phyloP scores from a whole-genome alignment of 2,888 invertebrate species.

The Erynnis tages region DNA sequence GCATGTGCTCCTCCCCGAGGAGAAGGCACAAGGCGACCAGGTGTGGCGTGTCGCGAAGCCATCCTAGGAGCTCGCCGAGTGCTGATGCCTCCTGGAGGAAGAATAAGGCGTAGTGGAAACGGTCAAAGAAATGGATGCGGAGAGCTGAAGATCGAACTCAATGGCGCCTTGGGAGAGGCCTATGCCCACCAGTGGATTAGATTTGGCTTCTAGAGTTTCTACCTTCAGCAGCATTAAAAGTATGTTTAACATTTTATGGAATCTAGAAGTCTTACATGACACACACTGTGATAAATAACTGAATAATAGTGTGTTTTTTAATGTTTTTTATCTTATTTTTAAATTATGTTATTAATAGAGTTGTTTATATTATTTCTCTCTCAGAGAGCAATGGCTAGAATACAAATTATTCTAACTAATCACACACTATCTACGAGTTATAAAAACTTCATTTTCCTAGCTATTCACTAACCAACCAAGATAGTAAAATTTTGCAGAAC shows the following conservation, averaged over 20 bases:
- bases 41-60: conserved; percentile 72
- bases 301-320: no score
- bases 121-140: not conserved
- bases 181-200: no score
- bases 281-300: no score
- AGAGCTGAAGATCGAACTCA: not conserved
- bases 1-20: conserved; percentile 70
- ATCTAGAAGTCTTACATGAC: no score
- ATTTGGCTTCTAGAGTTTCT: no score
- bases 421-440: not conserved
- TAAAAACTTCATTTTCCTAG: not conserved
- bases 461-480: not conserved
- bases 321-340: no score
- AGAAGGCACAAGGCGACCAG: conserved; percentile 70
- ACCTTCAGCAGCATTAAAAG: no score
- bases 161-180: no score
- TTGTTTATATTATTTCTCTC: no score
- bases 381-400: no score
- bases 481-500: conserved; percentile 5
- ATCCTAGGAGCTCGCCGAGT: conserved; percentile 70
- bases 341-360: no score
- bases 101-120: not conserved
- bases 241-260: no score
- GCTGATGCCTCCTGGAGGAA: conserved; percentile 62
- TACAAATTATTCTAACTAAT: not conserved